A percentile compares a stretch with the other conserved stretches of the same genome.
These are phyloP conservation scores for Drosophila tsacasi DNA, from an alignment of 1,140 invertebrate genomes.

Conservation along the genomic window DNA sequence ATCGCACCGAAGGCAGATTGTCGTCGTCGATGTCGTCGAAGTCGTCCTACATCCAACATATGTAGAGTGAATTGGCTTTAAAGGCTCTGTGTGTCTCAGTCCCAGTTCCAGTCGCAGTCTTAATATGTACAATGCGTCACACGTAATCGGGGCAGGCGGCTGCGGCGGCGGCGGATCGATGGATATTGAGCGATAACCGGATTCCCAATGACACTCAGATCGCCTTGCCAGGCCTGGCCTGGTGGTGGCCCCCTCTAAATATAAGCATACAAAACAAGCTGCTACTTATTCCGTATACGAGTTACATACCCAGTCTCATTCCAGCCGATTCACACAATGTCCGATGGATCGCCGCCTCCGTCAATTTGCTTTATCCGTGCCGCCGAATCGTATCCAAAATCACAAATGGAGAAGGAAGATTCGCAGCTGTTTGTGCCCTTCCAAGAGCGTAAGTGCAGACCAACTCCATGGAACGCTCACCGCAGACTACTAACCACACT, in stretches of 20 bases:
- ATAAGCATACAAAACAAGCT: slow-evolving; percentile 27
- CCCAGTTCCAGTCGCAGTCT: slow-evolving; percentile 1
- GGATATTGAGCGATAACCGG: slow-evolving; percentile 38
- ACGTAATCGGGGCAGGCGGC: slow-evolving; percentile 9
- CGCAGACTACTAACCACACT: not conserved
- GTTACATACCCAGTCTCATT: slow-evolving; percentile 40
- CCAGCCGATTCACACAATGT: slow-evolving; percentile 75
- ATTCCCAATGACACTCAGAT: slow-evolving; percentile 33
- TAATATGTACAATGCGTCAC: slow-evolving; percentile 6
- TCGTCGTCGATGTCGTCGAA: slow-evolving; percentile 5
- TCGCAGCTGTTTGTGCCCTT: slow-evolving; percentile 75
- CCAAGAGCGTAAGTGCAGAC: slow-evolving; percentile 71
- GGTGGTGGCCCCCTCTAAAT: slow-evolving; percentile 23
- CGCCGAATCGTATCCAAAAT: slow-evolving; percentile 84
- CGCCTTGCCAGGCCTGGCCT: slow-evolving; percentile 13
- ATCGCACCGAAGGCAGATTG: not conserved
- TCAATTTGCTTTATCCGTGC: slow-evolving; percentile 85
- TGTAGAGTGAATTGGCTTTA: slow-evolving; percentile 8
- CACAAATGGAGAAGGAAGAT: slow-evolving; percentile 84
- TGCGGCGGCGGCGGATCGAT: slow-evolving; percentile 4
- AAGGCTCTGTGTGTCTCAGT: slow-evolving; percentile 9
- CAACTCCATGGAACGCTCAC: not conserved
- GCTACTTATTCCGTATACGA: slow-evolving; percentile 15
- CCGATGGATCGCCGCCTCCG: slow-evolving; percentile 84
- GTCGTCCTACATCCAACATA: slow-evolving; percentile 20